Percentiles rank a stretch among this genome's conserved stretches.
Conservation (phyloP, 2,113 vertebrate genomes). For the Vicugna pacos region DNA sequence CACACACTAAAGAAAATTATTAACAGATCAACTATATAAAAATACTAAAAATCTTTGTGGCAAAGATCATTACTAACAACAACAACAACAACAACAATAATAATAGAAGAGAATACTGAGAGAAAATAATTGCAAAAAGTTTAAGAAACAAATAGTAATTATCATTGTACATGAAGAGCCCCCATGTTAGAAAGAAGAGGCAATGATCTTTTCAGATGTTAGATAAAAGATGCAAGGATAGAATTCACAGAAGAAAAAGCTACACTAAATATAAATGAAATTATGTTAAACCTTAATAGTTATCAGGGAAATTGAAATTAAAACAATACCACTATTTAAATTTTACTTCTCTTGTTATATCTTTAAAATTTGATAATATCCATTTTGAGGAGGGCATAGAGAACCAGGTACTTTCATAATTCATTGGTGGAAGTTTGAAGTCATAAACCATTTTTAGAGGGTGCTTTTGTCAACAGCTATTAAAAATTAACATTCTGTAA, state of each 20-base stretch:
- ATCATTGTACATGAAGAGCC: not conserved
- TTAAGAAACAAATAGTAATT: not conserved
- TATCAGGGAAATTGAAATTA: not conserved
- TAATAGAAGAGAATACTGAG: not conserved
- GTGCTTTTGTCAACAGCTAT: not conserved
- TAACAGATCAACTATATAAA: not conserved
- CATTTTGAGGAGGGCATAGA: not conserved
- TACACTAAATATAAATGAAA: not conserved
- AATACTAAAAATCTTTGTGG: slow-evolving; percentile 20
- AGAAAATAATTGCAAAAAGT: slow-evolving; percentile 10
- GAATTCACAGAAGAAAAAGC: not conserved
- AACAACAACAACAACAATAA: not conserved
- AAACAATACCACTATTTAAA: not conserved
- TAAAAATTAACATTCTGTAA: slow-evolving; percentile 21
- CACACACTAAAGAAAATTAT: slow-evolving; percentile 7
- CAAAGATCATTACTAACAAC: not conserved
- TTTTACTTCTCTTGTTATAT: not conserved
- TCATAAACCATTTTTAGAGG: not conserved
- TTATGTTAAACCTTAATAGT: not conserved
- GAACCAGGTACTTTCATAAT: not conserved
- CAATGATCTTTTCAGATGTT: not conserved
- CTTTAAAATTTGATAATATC: not conserved
- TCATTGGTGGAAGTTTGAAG: not conserved
- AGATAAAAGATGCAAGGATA: not conserved
- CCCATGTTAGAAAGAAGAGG: not conserved